Base-by-base conservation (phyloP, 2,888 invertebrate genomes). In the Lithosia quadra region DNA sequence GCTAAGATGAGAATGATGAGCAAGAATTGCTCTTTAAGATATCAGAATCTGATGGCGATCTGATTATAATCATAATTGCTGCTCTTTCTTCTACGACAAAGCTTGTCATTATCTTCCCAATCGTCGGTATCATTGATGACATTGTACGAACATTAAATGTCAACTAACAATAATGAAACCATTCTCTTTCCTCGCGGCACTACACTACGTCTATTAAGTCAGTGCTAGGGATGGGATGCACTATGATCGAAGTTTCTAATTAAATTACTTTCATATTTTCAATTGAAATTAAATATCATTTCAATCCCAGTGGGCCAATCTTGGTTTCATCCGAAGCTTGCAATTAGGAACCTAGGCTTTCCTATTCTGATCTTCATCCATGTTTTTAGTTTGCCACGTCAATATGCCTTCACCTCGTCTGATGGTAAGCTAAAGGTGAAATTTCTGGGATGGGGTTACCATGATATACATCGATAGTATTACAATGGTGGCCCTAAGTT, bases 171-270 rank as follows among this genome's bases (percentile, higher is more conserved):
- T 72, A 73, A 78, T 71, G 65, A 76, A 69, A 72, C 78, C 81
- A 69, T 81, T 79, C 73, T 74, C 71, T 78, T 69, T 78, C 71
- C 73, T 76, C 70, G 73, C 67, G 81, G 78, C 65, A 79, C 79
- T 71, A 79, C 66, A 71, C 39, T 65, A 64, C 73, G 63, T 71
- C 72, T 58, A 63, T 22, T 34, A 66, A 62, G 43, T 58, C 34
- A 34, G 11, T 33, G 49, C 43, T 67, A 63, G 63, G 43, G 63
- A 67, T 67, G 63, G 58, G 62, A 43, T 9, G 36, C 13, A 24
- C 7, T 60, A 22, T 49, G 8, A 49, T n/a, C 22, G 21, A 36
- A 60, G 24, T 15, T 33, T 10, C 28, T 11, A 43, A 58, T 15
- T 4, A n/a, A 28, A 21, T n/a, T 15, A 11, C 39, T 56, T 15